Percentiles rank a stretch among this genome's conserved stretches.
phyloP scores from a whole-genome alignment of 1,140 invertebrate genomes.

The Lordiphosa clarofinis region DNA sequence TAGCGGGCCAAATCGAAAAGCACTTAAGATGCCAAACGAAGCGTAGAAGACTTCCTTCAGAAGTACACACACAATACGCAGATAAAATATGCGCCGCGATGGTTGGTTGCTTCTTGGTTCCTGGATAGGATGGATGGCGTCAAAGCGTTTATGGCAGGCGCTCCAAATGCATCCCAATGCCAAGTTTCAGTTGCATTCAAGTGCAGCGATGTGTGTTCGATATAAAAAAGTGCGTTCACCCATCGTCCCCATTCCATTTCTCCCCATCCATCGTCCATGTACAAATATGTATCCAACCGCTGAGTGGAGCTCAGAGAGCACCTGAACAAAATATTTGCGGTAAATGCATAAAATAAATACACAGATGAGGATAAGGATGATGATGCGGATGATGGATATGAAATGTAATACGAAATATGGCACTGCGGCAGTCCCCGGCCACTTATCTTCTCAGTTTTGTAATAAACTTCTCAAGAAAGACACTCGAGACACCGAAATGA shows the following conservation, averaged over 20 bases:
- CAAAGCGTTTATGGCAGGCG: conserved; percentile 52
- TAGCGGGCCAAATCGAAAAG: conserved; percentile 41
- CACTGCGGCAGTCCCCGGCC: conserved; percentile 2
- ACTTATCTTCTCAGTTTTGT: conserved; percentile 27
- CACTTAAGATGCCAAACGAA: conserved; percentile 45
- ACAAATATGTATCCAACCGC: conserved; percentile 36
- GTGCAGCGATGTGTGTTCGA: conserved; percentile 57
- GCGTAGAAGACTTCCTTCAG: conserved; percentile 17
- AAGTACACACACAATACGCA: conserved; percentile 8
- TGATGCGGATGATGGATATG: conserved; percentile 33
- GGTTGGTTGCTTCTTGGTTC: conserved; percentile 23
- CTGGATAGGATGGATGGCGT: conserved; percentile 39
- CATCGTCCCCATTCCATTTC: background rate
- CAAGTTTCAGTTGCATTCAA: conserved; percentile 46
- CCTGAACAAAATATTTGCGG: conserved; percentile 51
- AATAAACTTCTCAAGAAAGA: conserved; percentile 48
- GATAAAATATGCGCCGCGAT: conserved; percentile 22
- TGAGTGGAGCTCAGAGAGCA: conserved; percentile 20
- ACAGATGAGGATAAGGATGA: conserved; percentile 6
- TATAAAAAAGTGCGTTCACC: conserved; percentile 47
- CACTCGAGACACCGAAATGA: conserved; percentile 43
- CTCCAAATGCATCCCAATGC: conserved; percentile 41
- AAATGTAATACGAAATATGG: conserved; percentile 48
- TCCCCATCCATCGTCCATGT: background rate
- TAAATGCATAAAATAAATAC: conserved; percentile 55